Evolutionary conservation across 2,888 invertebrate genomes (phyloP), one percentile per base, ranked within the genome.

Genomic region (Hymenopus coronatus): DNA sequence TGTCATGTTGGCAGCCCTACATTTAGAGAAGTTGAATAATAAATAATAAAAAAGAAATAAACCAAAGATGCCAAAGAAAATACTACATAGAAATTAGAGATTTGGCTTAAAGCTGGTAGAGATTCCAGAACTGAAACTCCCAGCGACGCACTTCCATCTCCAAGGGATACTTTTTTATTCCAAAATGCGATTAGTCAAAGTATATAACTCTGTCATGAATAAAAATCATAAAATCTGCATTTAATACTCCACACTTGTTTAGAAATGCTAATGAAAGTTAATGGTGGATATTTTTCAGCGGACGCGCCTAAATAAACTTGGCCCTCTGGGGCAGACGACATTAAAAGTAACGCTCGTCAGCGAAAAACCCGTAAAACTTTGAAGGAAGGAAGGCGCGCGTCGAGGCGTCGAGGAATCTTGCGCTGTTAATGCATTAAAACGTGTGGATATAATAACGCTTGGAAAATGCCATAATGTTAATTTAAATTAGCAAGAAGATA

Each of bases 401-500:
- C 54, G 54, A 70, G 54, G 54, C 54, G 54, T 70, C 54, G 54
- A 70, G 20, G 54, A 85, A 85, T 82, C 82, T 87, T 70, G 84
- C 33, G 87, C 88, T 82, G 89, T 88, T 88, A 89, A 82, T 82
- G 89, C 85, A 89, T 89, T 89, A 89, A 89, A 88, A 88, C 82
- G 30, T 88, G 84, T 85, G 89, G 89, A 89, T 87, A 89, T 89
- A 85, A 88, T 88, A 88, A 46, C 89, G 88, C 85, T 14, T 27
- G 84, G 89, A 89, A 89, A 89, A 88, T 84, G 89, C 85, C 88
- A 88, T 90, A 90, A 90, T 90, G 90, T 90, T 90, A 90, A 90
- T 90, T 90, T 90, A 90, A 90, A 90, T 90, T 90, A 90, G 90
- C 89, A 87, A 85, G 85, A 90, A 90, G 90, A 90, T 90, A 90